These are phyloP conservation scores for Lamellibrachia luymesi DNA, from an alignment of 1,140 invertebrate genomes.

Conservation along the genomic window DNA sequence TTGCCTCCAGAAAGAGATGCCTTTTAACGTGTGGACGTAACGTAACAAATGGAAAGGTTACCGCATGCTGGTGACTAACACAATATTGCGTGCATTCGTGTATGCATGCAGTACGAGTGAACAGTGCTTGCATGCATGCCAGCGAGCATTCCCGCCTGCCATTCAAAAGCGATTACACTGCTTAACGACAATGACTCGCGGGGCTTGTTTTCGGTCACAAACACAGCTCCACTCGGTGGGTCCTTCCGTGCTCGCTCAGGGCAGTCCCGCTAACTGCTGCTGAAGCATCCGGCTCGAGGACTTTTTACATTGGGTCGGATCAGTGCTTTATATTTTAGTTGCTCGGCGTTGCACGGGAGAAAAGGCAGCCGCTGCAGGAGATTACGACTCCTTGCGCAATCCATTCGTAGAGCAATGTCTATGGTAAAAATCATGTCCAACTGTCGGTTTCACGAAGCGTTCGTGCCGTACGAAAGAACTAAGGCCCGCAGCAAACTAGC, in stretches of 20 bases:
- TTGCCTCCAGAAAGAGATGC: neutral
- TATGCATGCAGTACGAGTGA: neutral
- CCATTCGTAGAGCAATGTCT: too few relatives aligned
- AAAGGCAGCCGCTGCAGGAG: too few relatives aligned
- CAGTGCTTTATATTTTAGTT: neutral
- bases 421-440: too few relatives aligned
- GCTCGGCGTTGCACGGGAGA: too few relatives aligned
- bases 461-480: too few relatives aligned
- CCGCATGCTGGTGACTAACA: neutral
- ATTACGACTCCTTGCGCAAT: too few relatives aligned
- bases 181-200: neutral
- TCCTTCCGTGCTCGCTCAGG: neutral
- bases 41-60: neutral
- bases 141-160: neutral
- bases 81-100: neutral
- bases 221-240: neutral
- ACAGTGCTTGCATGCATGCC: neutral
- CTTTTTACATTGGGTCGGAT: neutral
- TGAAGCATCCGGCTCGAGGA: neutral
- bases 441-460: too few relatives aligned
- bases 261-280: neutral
- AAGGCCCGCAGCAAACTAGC: too few relatives aligned
- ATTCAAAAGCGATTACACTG: neutral
- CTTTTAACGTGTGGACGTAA: neutral
- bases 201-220: neutral